These are phyloP conservation scores for Drosophila sordidapex DNA, from an alignment of 2,888 invertebrate genomes.

Conservation along the genomic window DNA sequence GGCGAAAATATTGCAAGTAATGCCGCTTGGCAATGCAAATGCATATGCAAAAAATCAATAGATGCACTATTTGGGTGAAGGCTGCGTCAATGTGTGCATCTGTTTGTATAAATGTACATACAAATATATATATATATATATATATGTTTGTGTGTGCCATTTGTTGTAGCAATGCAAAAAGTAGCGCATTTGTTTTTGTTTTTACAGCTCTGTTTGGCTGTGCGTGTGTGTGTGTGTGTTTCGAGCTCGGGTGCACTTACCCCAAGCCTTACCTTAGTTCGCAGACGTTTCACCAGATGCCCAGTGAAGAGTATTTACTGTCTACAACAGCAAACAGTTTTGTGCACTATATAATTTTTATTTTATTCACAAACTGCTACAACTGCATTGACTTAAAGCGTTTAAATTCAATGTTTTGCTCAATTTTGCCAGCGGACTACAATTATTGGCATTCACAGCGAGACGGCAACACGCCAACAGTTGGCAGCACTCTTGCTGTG, in stretches of 20 bases:
- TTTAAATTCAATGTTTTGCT: slow-evolving; percentile 59
- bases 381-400: slow-evolving; percentile 35
- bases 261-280: slow-evolving; percentile 45
- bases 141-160: slow-evolving; percentile 5
- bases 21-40: slow-evolving; percentile 60
- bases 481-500: slow-evolving; percentile 32
- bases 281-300: slow-evolving; percentile 17
- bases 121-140: not conserved
- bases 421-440: slow-evolving; percentile 54
- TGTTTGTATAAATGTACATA: slow-evolving; percentile 3
- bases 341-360: not conserved
- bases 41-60: slow-evolving; percentile 69
- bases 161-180: slow-evolving; percentile 37
- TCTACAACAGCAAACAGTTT: slow-evolving; percentile 4
- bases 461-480: slow-evolving; percentile 12
- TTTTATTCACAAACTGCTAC: slow-evolving; percentile 16
- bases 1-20: slow-evolving; percentile 44
- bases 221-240: slow-evolving; percentile 16
- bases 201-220: slow-evolving; percentile 42
- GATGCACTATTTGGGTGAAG: slow-evolving; percentile 73
- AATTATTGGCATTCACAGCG: slow-evolving; percentile 38
- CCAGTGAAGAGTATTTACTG: slow-evolving; percentile 7
- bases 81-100: slow-evolving; percentile 45
- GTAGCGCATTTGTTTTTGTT: slow-evolving; percentile 49
- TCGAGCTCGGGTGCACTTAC: slow-evolving; percentile 43